Evolutionary conservation across 2,888 invertebrate species (phyloP).

Genomic region (Metallyticus violacea): DNA sequence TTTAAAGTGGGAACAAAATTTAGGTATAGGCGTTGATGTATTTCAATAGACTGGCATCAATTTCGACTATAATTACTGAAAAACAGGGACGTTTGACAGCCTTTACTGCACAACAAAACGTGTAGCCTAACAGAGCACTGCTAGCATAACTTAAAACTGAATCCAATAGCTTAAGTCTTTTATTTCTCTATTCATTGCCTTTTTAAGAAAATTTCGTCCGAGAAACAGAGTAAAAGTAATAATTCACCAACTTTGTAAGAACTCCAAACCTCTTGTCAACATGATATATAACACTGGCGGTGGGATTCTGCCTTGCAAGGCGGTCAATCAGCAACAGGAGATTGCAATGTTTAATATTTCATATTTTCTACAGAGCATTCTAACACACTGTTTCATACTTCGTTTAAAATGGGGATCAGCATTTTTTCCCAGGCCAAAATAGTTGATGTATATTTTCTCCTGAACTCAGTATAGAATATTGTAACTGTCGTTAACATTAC

Average conservation of each 20-base stretch:
- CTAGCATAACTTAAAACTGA: background rate
- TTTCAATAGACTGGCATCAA: too few species aligned
- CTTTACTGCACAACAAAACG: background rate
- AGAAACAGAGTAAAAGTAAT: background rate
- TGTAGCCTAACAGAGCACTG: background rate
- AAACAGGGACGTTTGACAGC: too few species aligned
- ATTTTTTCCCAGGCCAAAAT: too few species aligned
- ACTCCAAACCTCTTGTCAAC: background rate
- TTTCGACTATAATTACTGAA: too few species aligned
- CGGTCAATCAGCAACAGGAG: background rate
- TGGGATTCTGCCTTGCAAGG: background rate
- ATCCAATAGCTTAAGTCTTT: background rate
- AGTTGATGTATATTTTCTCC: too few species aligned
- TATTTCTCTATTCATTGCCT: background rate
- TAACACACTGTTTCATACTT: too few species aligned
- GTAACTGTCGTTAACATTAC: too few species aligned
- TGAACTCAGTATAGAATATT: too few species aligned
- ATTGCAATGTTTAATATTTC: background rate
- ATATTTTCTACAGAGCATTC: background rate
- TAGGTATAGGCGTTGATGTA: too few species aligned
- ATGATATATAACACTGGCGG: background rate
- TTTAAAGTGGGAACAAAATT: too few species aligned
- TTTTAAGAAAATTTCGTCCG: background rate
- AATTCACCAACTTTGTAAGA: background rate
- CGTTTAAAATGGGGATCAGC: too few species aligned